Base-by-base conservation (phyloP, 1,140 invertebrate species). In the Papilio xuthus region DNA sequence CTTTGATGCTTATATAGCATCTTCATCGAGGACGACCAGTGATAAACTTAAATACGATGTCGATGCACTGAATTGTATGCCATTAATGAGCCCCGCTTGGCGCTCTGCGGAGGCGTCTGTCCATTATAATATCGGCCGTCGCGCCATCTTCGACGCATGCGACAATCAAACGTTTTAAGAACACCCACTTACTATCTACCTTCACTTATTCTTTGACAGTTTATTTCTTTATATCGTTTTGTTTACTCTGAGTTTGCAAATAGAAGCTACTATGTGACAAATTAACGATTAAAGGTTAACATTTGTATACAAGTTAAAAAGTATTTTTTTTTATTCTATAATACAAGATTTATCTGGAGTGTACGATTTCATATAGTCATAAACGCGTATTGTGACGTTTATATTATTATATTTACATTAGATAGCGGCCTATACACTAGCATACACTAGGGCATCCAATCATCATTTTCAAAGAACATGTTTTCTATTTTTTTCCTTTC, bases 11-110 rank as follows among this genome's bases (percentile, higher is more conserved):
- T 84, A 89, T 90, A 89, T 87, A 88, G 84, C 85, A 82, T 85
- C 86, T 85, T 84, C 88, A 89, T 86, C 82, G 88, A 91, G 88
- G 88, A 89, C 88, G 80, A 81, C 87, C 81, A 86, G 81, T 85
- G 79, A 82, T 84, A 85, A 82, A 82, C 83, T 79, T 76, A 83
- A 82, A 80, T 70, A 78, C 71, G 76, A 75, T 85, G 85, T 87
- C 85, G 85, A 80, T 84, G 86, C 82, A 87, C 84, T 79, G 72
- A 28, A 82, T 76, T 70, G 80, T 80, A 86, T 80, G 79, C 82
- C 67, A 81, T 84, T 84, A 86, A 86, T 82, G 81, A 78, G 83
- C 81, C 83, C 82, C 70, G 72, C 20, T 63, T 13, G 18, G 74
- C 74, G 80, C 41, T 76, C 42, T 23, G 74, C 74, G 80, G 79